phyloP scores from a whole-genome alignment of 2,113 vertebrate genomes.

The Petaurus breviceps region DNA sequence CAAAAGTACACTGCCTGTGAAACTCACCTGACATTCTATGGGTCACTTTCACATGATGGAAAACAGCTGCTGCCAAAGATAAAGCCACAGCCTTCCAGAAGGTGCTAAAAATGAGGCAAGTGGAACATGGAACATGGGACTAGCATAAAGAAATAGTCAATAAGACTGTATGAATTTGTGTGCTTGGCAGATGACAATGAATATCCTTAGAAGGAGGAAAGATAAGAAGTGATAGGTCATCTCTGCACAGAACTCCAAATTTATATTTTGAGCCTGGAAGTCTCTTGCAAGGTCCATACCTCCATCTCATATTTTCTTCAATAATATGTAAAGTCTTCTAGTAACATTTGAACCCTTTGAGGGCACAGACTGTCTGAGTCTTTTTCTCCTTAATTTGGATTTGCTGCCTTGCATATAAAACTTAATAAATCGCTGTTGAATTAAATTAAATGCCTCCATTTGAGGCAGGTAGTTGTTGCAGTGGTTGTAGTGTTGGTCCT shows the following conservation, averaged over 20 bases:
- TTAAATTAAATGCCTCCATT: background rate
- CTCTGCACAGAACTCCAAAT: background rate
- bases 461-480: background rate
- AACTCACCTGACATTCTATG: constrained; percentile 24
- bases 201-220: background rate
- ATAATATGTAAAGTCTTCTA: background rate
- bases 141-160: background rate
- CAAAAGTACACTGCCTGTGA: background rate
- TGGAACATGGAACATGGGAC: background rate
- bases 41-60: constrained; percentile 31
- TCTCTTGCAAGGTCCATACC: background rate
- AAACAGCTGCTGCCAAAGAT: background rate
- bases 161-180: background rate
- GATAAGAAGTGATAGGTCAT: background rate
- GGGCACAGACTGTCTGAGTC: background rate
- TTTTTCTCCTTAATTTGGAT: background rate
- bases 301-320: background rate
- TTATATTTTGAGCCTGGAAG: background rate
- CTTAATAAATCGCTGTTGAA: background rate
- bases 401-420: background rate
- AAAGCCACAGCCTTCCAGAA: background rate
- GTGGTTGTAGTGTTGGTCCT: background rate
- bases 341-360: background rate
- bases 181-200: background rate
- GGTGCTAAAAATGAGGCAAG: background rate